Base-by-base conservation (phyloP, 2,113 vertebrate species). In the Hymenochirus boettgeri region DNA sequence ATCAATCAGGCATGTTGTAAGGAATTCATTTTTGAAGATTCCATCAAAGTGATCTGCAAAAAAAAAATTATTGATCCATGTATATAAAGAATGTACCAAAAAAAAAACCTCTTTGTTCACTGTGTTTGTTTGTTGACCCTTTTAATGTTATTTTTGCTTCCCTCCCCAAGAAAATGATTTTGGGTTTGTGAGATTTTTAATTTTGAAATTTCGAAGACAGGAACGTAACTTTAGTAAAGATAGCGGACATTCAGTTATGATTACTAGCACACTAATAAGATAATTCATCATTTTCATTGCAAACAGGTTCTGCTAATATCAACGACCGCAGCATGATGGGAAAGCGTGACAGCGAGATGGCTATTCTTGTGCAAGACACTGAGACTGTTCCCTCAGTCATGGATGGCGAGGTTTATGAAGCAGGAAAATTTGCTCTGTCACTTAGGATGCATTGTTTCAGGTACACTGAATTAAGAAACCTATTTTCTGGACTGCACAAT, bases 291-390 rank as follows among this genome's bases (percentile, higher is more conserved):
- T 66, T 35, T 35, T 56, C 42, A 50, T 57, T 26, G 1, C 33
- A 53, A 57, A 42, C 62, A 99, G 96, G 96, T 29, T 99, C 96
- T 13, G 96, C 96, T 51, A 99, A 99, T 86, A 98, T 99, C 77
- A 99, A 99, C 1, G 96, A 99, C 85, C 83, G 96, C 39, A 98
- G 96, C 84, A 93, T 99, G 96, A 85, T 98, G 84, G 96, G 96
- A 0, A 98, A 95, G 79, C 75, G 96, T 48, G 96, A 99, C 89
- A 99, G 96, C 1, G 96, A 99, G 79, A 89, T 98, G 76, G 96
- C 95, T 1, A 52, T 99, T 74, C 84, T 99, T 1, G 84, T 93
- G 65, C 87, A 98, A 78, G 96, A 98, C 83, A 89, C 84, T 0
- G 84, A 93, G 72, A 91, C 46, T 0, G 53, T 92, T 5, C 69